Conservation (phyloP, 2,797 vertebrate species). For the Caiman crocodilus region DNA sequence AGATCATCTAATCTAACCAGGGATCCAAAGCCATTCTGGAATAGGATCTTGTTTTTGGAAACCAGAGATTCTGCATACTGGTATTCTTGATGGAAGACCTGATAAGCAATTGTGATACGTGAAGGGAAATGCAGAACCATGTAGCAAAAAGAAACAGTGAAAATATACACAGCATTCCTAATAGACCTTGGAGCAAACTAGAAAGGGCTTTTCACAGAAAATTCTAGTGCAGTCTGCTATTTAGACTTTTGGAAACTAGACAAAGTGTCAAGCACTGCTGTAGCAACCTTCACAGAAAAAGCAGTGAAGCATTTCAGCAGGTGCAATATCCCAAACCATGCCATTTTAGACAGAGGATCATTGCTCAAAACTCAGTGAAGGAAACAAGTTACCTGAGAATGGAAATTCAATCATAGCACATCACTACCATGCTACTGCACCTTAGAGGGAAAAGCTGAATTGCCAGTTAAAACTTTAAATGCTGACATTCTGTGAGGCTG, state of each 20-base stretch:
- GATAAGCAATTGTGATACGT: no score
- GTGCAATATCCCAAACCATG: neutral
- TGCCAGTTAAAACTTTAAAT: neutral
- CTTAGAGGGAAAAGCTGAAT: neutral
- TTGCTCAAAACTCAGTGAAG: no score
- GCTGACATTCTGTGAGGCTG: neutral
- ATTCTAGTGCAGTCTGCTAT: neutral
- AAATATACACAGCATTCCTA: neutral
- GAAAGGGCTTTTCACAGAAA: neutral
- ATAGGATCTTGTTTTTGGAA: neutral
- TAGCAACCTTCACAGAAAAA: neutral
- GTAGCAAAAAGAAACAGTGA: neutral
- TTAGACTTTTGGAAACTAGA: constrained; percentile 31
- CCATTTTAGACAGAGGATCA: neutral
- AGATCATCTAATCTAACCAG: no score
- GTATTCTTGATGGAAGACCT: neutral
- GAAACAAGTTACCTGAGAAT: neutral
- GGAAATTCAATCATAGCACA: no score
- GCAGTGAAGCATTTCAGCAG: neutral
- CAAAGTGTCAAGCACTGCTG: constrained; percentile 2
- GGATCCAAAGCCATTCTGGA: no score
- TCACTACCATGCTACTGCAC: neutral
- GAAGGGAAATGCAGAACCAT: neutral
- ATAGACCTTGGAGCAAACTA: neutral
- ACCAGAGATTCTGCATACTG: neutral